Percentiles rank a stretch among this genome's conserved stretches.
Evolutionary conservation across 2,888 invertebrate genomes (phyloP).

Genomic region (Nyleta sp.): DNA sequence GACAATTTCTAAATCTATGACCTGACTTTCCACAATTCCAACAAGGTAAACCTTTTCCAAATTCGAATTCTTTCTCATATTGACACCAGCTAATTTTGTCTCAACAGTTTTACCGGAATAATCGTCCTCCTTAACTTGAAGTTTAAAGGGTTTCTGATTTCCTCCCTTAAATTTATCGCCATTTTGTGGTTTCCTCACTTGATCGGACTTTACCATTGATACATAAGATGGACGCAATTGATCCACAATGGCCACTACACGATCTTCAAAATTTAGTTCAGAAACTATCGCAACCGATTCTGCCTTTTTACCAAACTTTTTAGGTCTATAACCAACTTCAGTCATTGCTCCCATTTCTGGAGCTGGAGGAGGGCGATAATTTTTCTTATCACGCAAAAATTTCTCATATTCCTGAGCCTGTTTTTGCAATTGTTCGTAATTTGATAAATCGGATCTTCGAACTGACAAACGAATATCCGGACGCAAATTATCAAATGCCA

Average conservation of each 20-base stretch:
- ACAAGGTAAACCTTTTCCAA: not conserved
- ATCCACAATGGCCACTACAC: constrained; percentile 12
- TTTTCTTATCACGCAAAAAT: not conserved
- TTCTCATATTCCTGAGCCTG: constrained; percentile 11
- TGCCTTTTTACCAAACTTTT: not conserved
- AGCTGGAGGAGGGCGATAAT: constrained; percentile 28
- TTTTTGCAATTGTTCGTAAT: constrained; percentile 12
- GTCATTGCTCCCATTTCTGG: constrained; percentile 6
- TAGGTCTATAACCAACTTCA: constrained; percentile 11
- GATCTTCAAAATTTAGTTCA: not conserved
- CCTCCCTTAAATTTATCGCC: not conserved
- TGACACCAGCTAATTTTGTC: not conserved
- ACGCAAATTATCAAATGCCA: constrained; percentile 30
- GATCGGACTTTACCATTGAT: not conserved
- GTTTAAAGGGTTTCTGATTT: no score
- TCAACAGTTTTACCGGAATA: not conserved
- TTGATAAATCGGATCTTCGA: constrained; percentile 23
- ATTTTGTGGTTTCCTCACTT: not conserved
- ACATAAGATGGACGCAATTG: constrained; percentile 14
- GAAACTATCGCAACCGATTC: not conserved
- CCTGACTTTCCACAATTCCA: constrained; percentile 30
- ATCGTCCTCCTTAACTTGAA: not conserved
- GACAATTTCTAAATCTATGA: constrained; percentile 20
- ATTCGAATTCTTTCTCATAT: no score
- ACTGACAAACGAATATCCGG: constrained; percentile 12